Conservation (phyloP, 2,113 vertebrate genomes). For the Paedocypris sp. region DNA sequence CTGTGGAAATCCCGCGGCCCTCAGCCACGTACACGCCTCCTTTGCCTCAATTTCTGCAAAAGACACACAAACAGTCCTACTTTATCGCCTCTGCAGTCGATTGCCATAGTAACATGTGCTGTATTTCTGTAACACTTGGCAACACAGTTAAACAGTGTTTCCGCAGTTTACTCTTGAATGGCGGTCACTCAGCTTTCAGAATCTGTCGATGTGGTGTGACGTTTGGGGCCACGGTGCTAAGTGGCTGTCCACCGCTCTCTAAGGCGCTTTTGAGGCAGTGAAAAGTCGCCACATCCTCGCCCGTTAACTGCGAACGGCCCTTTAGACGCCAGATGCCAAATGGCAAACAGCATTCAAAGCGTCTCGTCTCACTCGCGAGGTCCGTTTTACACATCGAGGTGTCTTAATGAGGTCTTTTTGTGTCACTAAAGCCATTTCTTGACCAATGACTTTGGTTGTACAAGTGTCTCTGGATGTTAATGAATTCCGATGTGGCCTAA, state of each 20-base stretch:
- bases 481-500: too few relatives aligned
- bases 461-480: too few relatives aligned
- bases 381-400: not conserved
- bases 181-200: conserved; percentile 1
- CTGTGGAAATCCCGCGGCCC: conserved; percentile 24
- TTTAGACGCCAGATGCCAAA: conserved; percentile 54
- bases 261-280: not conserved
- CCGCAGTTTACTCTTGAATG: not conserved
- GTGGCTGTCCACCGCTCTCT: conserved; percentile 21
- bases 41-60: conserved; percentile 18
- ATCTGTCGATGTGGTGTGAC: conserved; percentile 34
- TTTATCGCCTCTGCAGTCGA: too few relatives aligned
- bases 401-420: not conserved
- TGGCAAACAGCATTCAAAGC: conserved; percentile 27
- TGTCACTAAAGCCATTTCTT: not conserved
- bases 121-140: too few relatives aligned
- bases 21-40: conserved; percentile 22
- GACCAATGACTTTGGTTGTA: not conserved
- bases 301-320: conserved; percentile 34
- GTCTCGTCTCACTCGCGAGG: conserved; percentile 13
- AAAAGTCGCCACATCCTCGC: not conserved
- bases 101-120: too few relatives aligned
- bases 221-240: conserved; percentile 46
- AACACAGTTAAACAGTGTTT: not conserved
- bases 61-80: conserved; percentile 27